Evolutionary conservation across 2,888 invertebrate species (phyloP).

Genomic region (Hyposoter dolosus): DNA sequence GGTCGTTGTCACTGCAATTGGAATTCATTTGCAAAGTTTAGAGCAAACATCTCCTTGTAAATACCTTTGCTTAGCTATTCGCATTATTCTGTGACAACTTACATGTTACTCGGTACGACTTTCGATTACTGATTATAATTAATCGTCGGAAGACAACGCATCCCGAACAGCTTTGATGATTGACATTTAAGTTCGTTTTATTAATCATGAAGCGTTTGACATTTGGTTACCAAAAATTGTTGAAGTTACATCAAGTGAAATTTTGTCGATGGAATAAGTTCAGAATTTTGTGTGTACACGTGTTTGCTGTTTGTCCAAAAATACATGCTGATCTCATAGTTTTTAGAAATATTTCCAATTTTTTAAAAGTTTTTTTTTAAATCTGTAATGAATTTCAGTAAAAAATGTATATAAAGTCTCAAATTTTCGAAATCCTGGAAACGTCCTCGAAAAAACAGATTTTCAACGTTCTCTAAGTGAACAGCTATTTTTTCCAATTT

Average conservation of each 20-base stretch:
- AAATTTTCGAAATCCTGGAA: not conserved
- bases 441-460: not conserved
- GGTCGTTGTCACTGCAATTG: conserved; percentile 39
- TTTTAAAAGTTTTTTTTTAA: too few species aligned
- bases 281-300: too few species aligned
- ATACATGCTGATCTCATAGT: not conserved
- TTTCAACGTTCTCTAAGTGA: not conserved
- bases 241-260: too few species aligned
- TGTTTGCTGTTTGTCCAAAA: too few species aligned
- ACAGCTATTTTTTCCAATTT: not conserved
- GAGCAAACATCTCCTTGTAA: conserved; percentile 5
- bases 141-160: not conserved
- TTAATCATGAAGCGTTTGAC: not conserved
- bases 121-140: not conserved
- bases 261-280: too few species aligned
- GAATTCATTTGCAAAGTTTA: conserved; percentile 52
- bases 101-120: not conserved
- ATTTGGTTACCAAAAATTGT: too few species aligned
- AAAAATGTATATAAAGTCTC: not conserved
- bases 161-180: not conserved
- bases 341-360: not conserved
- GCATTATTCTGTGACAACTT: not conserved
- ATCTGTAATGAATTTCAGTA: not conserved
- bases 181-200: not conserved
- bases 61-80: conserved; percentile 14